Base-by-base conservation (phyloP, 2,113 vertebrate genomes). In the Dromiciops gliroides region DNA sequence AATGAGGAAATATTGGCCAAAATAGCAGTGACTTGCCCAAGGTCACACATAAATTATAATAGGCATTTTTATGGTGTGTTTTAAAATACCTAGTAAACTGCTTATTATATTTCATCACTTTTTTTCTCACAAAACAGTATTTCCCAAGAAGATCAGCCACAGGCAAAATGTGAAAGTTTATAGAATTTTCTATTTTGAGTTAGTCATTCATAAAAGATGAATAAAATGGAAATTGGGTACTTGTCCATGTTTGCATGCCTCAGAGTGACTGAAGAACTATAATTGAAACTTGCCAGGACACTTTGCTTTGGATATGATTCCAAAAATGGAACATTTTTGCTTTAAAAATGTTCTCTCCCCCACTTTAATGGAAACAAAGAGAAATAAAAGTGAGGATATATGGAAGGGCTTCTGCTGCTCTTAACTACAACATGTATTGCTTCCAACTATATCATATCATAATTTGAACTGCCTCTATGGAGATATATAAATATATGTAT, bases 241-340 rank as follows among this genome's bases (percentile, higher is more conserved):
- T 16, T 91, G 89, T 93, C 48, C 37, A 88, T 90, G 47, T 90
- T 53, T 51, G 0, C 31, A 44, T 90, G 9, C 96, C 9, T 90
- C 12, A 92, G 60, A 92, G 56, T 91, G 50, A 75, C 2, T 31
- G 88, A 51, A 90, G 83, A 92, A 94, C 0, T 50, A 2, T 92
- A 91, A 92, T 26, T 11, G 12, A 91, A 6, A 51, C 91, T 95
- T 89, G 90, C 48, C 48, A 23, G 28, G 16, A 1, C 10, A 50
- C 44, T 94, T 96, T 50, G 14, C 31, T 93, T 95, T 95, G 92
- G 31, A 19, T 92, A 48, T 95, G 5, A 75, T 83, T 8, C 89
- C 22, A 50, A 94, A 92, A 44, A 12, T 95, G 91, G 28, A 94
- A 95, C 67, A 91, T 93, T 90, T 90, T 31, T 4, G 95, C 10